Conservation (phyloP, 1,140 invertebrate species). For the Cardiocondyla obscurior region DNA sequence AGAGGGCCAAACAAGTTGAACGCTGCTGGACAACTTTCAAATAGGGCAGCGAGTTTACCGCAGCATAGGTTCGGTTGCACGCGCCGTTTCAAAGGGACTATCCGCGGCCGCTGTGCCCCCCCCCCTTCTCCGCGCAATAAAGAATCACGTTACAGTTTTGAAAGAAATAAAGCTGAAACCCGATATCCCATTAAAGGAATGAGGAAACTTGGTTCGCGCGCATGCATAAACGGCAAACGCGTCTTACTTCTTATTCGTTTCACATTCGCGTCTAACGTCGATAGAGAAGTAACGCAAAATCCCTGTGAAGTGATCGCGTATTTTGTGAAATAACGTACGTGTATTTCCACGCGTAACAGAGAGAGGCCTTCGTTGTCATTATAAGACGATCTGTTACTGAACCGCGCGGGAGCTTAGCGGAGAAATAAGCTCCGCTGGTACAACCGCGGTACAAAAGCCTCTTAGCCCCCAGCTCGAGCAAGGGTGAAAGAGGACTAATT, state of each 20-base stretch:
- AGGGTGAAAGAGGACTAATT: slow-evolving; percentile 58
- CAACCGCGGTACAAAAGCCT: slow-evolving; percentile 37
- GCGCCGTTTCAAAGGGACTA: slow-evolving; percentile 15
- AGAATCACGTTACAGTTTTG: background rate
- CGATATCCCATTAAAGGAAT: background rate
- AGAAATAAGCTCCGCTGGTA: slow-evolving; percentile 38
- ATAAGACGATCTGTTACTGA: slow-evolving; percentile 47
- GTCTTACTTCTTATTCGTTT: background rate
- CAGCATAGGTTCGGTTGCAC: slow-evolving; percentile 1
- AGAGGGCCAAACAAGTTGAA: slow-evolving; percentile 45
- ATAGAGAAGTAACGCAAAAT: background rate
- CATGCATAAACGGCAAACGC: background rate
- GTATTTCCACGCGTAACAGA: slow-evolving; percentile 8
- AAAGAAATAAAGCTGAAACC: background rate
- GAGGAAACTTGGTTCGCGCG: background rate
- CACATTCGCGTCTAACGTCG: background rate
- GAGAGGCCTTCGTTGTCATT: slow-evolving; percentile 14
- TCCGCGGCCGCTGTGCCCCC: background rate
- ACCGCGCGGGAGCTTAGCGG: slow-evolving; percentile 36
- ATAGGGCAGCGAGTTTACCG: slow-evolving; percentile 39
- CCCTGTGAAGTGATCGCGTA: background rate
- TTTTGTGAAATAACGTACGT: background rate
- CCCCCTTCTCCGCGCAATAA: too few species aligned
- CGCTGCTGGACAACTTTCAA: slow-evolving; percentile 44
- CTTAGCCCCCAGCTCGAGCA: slow-evolving; percentile 23